phyloP scores from a whole-genome alignment of 2,797 vertebrate species.

The Gallirallus australis region DNA sequence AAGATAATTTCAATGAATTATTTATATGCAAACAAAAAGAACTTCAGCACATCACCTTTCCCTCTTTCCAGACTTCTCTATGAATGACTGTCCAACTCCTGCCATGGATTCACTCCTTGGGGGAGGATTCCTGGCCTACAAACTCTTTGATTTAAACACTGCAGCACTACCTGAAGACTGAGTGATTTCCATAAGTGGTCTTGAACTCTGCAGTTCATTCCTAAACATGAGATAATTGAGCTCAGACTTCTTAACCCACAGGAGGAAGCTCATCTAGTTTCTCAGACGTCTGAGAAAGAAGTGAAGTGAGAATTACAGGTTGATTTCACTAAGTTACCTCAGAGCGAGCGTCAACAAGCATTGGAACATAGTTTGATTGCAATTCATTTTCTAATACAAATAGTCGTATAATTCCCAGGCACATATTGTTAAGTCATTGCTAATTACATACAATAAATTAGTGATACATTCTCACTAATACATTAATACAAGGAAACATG shows the following conservation, averaged over 20 bases:
- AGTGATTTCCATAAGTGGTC: background rate
- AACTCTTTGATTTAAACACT: background rate
- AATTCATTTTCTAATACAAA: background rate
- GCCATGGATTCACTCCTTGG: background rate
- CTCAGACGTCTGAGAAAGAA: background rate
- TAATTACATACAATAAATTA: constrained; percentile 29
- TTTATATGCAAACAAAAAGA: background rate
- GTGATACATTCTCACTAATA: background rate
- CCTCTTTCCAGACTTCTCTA: background rate
- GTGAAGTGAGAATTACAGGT: background rate
- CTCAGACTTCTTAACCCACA: background rate
- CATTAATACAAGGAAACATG: background rate
- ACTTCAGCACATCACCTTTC: background rate
- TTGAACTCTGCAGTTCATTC: background rate
- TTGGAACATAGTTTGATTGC: background rate
- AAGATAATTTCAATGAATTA: background rate
- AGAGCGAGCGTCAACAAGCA: background rate
- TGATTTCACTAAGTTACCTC: background rate
- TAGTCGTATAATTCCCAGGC: background rate
- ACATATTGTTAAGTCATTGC: background rate
- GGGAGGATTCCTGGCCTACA: background rate
- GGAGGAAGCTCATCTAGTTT: background rate
- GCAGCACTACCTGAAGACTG: background rate
- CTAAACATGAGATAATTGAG: background rate
- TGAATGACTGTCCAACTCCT: background rate